phyloP scores from a whole-genome alignment of 2,113 vertebrate species.

The Rhinogobius similis region DNA sequence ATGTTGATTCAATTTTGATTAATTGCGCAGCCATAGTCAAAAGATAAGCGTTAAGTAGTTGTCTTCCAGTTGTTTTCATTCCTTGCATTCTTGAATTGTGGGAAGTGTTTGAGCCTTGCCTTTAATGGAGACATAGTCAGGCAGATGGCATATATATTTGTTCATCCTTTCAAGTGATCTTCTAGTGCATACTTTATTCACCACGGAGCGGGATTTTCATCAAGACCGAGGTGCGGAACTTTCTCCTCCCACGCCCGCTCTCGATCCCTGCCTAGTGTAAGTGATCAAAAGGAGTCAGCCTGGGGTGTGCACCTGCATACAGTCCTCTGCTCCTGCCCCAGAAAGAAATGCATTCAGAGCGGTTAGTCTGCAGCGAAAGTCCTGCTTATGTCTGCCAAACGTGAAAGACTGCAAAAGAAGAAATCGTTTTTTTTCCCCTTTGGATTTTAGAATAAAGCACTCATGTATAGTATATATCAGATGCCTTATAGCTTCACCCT shows the following conservation, averaged over 20 bases:
- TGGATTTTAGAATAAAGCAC: too few relatives aligned
- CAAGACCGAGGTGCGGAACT: constrained; percentile 19
- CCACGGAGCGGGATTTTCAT: constrained; percentile 28
- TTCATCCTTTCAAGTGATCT: constrained; percentile 24
- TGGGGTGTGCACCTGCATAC: constrained; percentile 25
- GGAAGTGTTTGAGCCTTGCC: not conserved
- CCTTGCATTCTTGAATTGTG: not conserved
- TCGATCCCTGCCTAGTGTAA: constrained; percentile 1
- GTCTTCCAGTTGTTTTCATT: not conserved
- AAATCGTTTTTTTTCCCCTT: too few relatives aligned
- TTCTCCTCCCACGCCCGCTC: constrained; percentile 13
- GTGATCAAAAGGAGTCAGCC: constrained; percentile 43
- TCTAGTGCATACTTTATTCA: constrained; percentile 33
- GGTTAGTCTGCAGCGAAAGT: constrained; percentile 29
- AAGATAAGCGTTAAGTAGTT: not conserved
- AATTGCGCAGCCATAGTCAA: not conserved
- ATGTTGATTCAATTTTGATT: not conserved
- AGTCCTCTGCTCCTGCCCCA: constrained; percentile 12
- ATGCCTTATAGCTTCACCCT: too few relatives aligned
- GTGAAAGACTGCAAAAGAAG: too few relatives aligned
- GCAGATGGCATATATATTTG: constrained; percentile 13
- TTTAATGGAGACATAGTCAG: not conserved
- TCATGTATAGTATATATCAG: too few relatives aligned
- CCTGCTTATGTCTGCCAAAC: too few relatives aligned
- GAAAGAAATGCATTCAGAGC: constrained; percentile 45